phyloP scores from a whole-genome alignment of 2,797 vertebrate species.

The Epinephelus awoara region DNA sequence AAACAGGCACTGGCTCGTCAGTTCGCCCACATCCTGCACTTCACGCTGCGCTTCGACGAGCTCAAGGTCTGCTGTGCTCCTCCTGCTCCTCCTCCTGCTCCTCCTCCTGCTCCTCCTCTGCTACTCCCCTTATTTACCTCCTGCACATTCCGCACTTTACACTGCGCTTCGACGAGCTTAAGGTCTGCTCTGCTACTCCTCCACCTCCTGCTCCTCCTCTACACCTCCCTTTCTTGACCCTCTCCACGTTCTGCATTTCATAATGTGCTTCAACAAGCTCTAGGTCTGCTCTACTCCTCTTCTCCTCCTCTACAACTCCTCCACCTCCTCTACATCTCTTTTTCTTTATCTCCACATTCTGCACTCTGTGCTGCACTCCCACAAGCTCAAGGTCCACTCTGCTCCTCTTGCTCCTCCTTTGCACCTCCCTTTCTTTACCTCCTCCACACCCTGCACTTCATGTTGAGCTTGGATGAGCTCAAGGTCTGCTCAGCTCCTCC shows the following conservation, averaged over 20 bases:
- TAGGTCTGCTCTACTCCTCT: background rate
- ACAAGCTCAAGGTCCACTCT: background rate
- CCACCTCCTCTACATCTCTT: no score
- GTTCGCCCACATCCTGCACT: slow-evolving; percentile 98
- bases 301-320: no score
- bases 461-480: no score
- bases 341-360: no score
- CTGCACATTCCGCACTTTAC: slow-evolving; percentile 96
- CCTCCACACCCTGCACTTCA: background rate
- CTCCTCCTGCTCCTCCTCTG: no score
- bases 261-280: slow-evolving; percentile 96
- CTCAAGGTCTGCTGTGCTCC: slow-evolving; percentile 89
- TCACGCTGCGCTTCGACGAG: slow-evolving; percentile 97
- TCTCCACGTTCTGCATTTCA: slow-evolving; percentile 95
- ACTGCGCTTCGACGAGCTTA: slow-evolving; percentile 96
- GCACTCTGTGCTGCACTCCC: no score
- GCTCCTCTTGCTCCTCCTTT: background rate
- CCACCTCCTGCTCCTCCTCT: no score
- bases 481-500: background rate
- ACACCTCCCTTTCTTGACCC: no score
- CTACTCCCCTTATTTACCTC: no score
- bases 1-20: slow-evolving; percentile 99
- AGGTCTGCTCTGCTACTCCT: slow-evolving; percentile 87
- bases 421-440: background rate
- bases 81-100: background rate